phyloP scores from a whole-genome alignment of 2,888 invertebrate genomes.

The Stegophylla sp. region DNA sequence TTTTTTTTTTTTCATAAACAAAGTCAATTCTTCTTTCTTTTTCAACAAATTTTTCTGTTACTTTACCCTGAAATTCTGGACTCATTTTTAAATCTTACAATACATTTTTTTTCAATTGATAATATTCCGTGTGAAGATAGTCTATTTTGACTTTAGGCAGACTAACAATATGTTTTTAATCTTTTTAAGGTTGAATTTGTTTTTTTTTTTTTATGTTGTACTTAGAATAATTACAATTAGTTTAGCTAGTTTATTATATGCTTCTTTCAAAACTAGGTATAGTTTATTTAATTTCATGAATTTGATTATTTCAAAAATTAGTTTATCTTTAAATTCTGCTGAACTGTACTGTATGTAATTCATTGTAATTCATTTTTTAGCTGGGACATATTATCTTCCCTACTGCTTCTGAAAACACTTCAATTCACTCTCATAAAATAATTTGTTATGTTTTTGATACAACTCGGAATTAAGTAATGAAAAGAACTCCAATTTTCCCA shows the following conservation, averaged over 20 bases:
- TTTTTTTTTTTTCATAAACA: not conserved
- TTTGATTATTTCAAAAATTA: not conserved
- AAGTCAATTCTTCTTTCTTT: not conserved
- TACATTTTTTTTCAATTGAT: not conserved
- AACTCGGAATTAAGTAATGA: not conserved
- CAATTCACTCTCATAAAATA: not conserved
- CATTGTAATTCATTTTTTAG: conserved; percentile 2
- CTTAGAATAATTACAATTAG: not conserved
- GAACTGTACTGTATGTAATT: not conserved
- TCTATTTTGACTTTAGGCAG: not conserved
- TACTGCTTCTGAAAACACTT: not conserved
- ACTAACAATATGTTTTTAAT: not conserved
- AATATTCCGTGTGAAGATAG: not conserved
- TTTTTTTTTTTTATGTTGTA: not conserved
- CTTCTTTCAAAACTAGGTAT: not conserved
- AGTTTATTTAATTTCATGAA: conserved; percentile 8
- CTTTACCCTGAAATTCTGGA: not conserved
- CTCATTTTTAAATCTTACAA: not conserved
- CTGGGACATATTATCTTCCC: not conserved
- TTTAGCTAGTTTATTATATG: not conserved
- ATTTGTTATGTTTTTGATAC: not conserved
- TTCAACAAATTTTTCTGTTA: not conserved
- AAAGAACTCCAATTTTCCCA: too few species aligned
- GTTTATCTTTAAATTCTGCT: not conserved
- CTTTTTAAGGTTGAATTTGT: not conserved